phyloP scores from a whole-genome alignment of 2,797 vertebrate genomes.

The Megaceryle alcyon region DNA sequence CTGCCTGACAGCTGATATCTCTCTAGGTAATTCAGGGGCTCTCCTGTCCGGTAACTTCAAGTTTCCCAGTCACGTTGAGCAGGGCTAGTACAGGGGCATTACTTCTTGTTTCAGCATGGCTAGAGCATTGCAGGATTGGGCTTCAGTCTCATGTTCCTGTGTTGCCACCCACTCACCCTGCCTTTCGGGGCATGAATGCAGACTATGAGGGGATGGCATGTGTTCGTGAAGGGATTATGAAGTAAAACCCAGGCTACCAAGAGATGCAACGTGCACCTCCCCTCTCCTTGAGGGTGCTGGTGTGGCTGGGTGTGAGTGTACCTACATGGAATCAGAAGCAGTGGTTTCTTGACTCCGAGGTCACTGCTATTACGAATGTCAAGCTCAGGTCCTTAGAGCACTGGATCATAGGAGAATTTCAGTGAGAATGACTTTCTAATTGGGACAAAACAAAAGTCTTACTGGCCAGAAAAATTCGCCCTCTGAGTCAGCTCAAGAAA shows the following conservation, averaged over 20 bases:
- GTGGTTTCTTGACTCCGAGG: neutral
- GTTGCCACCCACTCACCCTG: neutral
- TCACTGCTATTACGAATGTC: neutral
- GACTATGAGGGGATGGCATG: neutral
- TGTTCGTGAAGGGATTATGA: neutral
- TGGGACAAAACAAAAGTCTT: neutral
- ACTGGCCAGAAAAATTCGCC: neutral
- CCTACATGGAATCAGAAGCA: neutral
- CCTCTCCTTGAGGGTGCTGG: rapidly evolving
- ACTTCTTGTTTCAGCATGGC: neutral
- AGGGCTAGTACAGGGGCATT: rapidly evolving
- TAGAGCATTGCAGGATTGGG: neutral
- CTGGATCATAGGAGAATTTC: neutral
- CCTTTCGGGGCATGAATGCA: rapidly evolving
- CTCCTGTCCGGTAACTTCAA: neutral
- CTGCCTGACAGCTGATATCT: neutral
- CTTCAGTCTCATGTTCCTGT: neutral
- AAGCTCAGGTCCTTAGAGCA: neutral
- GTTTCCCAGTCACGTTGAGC: rapidly evolving
- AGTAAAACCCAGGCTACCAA: neutral
- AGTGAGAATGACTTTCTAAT: neutral
- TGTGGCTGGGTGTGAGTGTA: neutral
- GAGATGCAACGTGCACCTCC: neutral
- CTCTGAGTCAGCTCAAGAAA: neutral
- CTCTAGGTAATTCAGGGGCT: neutral